Evolutionary conservation across 2,113 vertebrate genomes (phyloP).

Genomic region (Macaca nemestrina): DNA sequence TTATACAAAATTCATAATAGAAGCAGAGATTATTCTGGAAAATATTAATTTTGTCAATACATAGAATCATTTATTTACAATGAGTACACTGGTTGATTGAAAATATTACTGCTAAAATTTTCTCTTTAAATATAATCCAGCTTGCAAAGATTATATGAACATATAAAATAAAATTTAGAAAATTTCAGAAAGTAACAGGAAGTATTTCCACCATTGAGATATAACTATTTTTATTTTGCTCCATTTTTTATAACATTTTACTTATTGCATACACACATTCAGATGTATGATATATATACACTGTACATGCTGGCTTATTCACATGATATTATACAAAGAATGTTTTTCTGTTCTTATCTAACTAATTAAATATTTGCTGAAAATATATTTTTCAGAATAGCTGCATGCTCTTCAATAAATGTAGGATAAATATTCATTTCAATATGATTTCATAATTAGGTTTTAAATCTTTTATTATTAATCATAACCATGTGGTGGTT

Average conservation of each 20-base stretch:
- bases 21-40: neutral
- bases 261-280: neutral
- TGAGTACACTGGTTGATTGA: neutral
- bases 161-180: neutral
- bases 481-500: neutral
- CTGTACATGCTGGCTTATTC: neutral
- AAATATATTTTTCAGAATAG: constrained; percentile 18
- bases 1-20: neutral
- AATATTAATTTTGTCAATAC: neutral
- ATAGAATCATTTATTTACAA: neutral
- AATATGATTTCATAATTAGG: neutral
- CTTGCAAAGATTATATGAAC: neutral
- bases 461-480: neutral
- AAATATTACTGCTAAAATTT: neutral
- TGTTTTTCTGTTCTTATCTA: neutral
- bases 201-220: neutral
- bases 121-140: neutral
- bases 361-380: neutral
- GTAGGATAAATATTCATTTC: neutral
- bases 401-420: neutral
- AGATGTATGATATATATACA: neutral
- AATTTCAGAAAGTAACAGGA: neutral
- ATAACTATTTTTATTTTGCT: neutral
- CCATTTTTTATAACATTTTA: neutral
- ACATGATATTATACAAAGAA: neutral